Percentiles rank a stretch among this genome's conserved stretches.
Conservation (phyloP, 23 tunicate species). For the Aplidium turbinatum region DNA sequence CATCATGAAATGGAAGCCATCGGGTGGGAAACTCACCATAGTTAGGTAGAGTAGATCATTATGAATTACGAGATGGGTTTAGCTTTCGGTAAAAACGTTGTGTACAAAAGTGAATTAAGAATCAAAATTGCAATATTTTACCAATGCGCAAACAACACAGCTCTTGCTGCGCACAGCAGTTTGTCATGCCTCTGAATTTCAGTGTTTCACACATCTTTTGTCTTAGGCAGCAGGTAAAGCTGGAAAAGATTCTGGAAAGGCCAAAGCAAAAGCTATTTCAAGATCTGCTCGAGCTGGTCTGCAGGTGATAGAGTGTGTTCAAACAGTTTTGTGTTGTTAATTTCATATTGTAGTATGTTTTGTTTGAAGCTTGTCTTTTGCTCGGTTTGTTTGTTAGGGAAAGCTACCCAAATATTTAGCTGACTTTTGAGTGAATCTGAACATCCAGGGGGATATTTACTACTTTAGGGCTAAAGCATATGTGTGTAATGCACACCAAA, state of each 20-base stretch:
- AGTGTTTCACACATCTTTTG: not conserved
- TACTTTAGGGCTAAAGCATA: no score
- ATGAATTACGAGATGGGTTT: conserved; percentile 35
- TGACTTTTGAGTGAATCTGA: no score
- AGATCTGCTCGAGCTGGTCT: conserved; percentile 94
- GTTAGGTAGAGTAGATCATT: conserved; percentile 30
- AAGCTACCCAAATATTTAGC: no score
- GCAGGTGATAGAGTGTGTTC: no score
- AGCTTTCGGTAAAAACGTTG: conserved; percentile 28
- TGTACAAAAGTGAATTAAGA: conserved; percentile 9
- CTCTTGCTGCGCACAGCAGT: conserved; percentile 26
- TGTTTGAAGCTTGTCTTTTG: no score
- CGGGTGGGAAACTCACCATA: conserved; percentile 66
- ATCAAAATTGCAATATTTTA: not conserved
- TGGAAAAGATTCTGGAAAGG: conserved; percentile 95
- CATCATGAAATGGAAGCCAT: conserved; percentile 46
- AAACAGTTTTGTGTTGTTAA: no score
- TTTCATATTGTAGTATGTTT: no score
- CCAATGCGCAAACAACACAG: conserved; percentile 16
- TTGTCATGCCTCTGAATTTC: not conserved
- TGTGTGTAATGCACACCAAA: no score
- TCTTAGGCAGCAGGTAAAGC: conserved; percentile 96
- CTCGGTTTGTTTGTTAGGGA: no score
- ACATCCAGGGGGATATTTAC: no score
- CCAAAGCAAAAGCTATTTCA: conserved; percentile 88